A percentile compares a stretch with the other conserved stretches of the same genome.
phyloP scores from a whole-genome alignment of 2,113 vertebrate species.

The Rhea pennata region DNA sequence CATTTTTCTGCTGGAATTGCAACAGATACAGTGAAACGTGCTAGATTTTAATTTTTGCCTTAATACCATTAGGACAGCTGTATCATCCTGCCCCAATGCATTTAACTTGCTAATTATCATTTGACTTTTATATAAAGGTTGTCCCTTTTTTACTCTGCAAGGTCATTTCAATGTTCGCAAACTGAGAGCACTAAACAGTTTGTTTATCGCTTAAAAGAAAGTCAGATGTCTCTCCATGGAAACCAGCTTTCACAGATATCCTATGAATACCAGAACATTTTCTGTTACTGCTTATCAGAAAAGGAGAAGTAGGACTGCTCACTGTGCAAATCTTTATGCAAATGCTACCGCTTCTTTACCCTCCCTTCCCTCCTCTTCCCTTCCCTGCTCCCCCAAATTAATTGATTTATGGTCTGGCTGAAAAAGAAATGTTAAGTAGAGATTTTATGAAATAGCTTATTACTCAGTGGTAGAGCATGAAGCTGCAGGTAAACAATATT shows the following conservation, averaged over 20 bases:
- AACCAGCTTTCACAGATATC: slow-evolving; percentile 24
- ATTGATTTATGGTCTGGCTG: not conserved
- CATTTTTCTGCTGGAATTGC: not conserved
- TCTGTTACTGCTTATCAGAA: not conserved
- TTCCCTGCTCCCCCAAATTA: not conserved
- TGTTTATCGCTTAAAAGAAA: not conserved
- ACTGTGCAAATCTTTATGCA: not conserved
- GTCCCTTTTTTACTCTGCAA: not conserved
- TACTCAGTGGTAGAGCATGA: not conserved
- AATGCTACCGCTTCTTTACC: not conserved
- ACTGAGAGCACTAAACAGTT: not conserved
- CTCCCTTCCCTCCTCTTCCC: too few relatives aligned
- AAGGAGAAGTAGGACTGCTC: not conserved
- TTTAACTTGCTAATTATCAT: not conserved
- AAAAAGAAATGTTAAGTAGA: not conserved
- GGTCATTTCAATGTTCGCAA: not conserved
- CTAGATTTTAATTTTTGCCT: not conserved
- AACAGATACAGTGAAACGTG: not conserved
- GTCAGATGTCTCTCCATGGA: slow-evolving; percentile 46
- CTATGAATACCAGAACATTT: slow-evolving; percentile 8
- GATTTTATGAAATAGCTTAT: not conserved
- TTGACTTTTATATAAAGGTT: not conserved
- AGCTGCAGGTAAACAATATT: not conserved
- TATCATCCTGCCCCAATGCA: not conserved
- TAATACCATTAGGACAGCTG: not conserved